phyloP scores from a whole-genome alignment of 2,113 vertebrate genomes.

The Grus americana region DNA sequence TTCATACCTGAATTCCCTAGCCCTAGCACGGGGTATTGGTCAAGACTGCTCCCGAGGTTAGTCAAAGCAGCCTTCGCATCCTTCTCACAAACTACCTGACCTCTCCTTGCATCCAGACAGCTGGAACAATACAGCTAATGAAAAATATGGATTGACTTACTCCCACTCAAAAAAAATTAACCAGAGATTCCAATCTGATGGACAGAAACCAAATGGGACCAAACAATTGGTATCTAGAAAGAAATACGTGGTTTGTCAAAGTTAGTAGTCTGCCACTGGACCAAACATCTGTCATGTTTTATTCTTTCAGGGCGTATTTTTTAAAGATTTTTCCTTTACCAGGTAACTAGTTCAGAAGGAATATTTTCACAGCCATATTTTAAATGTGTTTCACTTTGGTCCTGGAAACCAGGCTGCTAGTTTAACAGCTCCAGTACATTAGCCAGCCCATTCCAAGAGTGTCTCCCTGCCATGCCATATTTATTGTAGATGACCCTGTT shows the following conservation, averaged over 20 bases:
- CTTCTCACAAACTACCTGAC: neutral
- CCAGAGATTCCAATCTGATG: neutral
- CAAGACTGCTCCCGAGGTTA: neutral
- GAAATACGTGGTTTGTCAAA: neutral
- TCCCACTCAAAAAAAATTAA: neutral
- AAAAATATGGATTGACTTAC: neutral
- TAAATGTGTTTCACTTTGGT: neutral
- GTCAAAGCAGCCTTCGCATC: neutral
- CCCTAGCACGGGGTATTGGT: neutral
- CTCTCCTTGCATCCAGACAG: neutral
- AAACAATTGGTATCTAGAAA: neutral
- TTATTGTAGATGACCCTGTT: neutral
- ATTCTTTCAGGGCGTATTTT: neutral
- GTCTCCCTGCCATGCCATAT: neutral
- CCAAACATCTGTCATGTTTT: neutral
- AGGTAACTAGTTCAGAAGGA: neutral
- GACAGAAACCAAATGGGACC: neutral
- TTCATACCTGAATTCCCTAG: neutral
- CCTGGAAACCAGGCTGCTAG: neutral
- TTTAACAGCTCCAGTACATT: neutral
- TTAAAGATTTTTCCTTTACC: neutral
- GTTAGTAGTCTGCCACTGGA: neutral
- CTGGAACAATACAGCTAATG: neutral
- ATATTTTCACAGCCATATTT: neutral
- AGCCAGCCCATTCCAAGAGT: neutral